phyloP scores from a whole-genome alignment of 2,797 vertebrate species.

The Apogon talboti region DNA sequence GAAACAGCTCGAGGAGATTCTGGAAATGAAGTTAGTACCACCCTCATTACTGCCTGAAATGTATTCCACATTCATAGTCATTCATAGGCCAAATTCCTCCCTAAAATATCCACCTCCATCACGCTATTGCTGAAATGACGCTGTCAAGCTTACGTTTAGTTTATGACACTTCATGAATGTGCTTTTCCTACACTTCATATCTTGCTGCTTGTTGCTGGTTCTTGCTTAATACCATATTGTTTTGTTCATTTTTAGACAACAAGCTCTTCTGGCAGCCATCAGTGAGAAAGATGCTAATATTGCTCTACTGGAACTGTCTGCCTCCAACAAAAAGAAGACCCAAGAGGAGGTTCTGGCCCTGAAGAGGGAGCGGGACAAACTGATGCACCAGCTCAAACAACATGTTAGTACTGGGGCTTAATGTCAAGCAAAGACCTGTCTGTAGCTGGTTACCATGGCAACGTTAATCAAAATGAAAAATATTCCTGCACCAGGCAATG shows the following conservation, averaged over 20 bases:
- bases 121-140: not conserved
- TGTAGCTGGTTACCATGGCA: conserved; percentile 27
- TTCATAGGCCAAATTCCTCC: not conserved
- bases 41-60: not conserved
- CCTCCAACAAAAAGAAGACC: conserved; percentile 99
- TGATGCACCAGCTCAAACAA: conserved; percentile 98
- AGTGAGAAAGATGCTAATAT: conserved; percentile 99
- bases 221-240: not conserved
- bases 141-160: not conserved
- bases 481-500: conserved; percentile 20
- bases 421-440: conserved; percentile 22
- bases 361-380: conserved; percentile 96
- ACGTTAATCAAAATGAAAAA: conserved; percentile 36
- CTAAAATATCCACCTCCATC: not conserved
- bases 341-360: conserved; percentile 97
- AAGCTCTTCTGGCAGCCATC: conserved; percentile 96
- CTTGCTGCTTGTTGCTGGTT: conserved; percentile 6
- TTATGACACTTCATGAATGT: not conserved
- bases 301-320: conserved; percentile 95
- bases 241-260: conserved; percentile 87
- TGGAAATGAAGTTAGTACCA: conserved; percentile 97
- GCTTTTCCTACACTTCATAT: not conserved
- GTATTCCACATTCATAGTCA: not conserved
- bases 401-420: conserved; percentile 85
- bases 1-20: conserved; percentile 97